Percentiles rank a stretch among this genome's conserved stretches.
phyloP scores from a whole-genome alignment of 2,797 vertebrate species.

The Phrynocephalus guinanensis region DNA sequence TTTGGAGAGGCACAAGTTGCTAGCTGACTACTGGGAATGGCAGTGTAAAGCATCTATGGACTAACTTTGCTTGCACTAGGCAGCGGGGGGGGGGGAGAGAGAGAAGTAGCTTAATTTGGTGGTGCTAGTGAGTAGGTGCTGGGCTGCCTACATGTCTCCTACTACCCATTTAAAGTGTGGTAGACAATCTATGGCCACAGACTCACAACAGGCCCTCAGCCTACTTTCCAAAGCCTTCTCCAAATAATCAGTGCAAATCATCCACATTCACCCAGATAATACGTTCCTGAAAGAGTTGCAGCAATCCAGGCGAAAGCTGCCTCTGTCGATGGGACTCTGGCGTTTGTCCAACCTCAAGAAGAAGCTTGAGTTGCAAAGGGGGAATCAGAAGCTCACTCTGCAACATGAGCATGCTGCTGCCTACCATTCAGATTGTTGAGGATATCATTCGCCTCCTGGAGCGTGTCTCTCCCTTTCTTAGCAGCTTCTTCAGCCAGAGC shows the following conservation, averaged over 20 bases:
- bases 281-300: not conserved
- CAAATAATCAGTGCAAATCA: not conserved
- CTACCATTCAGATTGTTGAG: slow-evolving; percentile 91
- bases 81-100: too few relatives aligned
- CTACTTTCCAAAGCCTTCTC: not conserved
- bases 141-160: not conserved
- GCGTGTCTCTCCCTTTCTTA: slow-evolving; percentile 88
- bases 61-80: not conserved
- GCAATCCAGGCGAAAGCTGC: not conserved
- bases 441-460: slow-evolving; percentile 91
- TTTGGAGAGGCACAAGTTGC: not conserved
- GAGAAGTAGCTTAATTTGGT: not conserved
- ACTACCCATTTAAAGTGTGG: not conserved
- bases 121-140: not conserved
- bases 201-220: not conserved
- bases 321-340: not conserved
- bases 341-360: not conserved
- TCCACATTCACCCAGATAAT: not conserved
- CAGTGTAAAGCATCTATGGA: not conserved
- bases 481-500: slow-evolving; percentile 94
- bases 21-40: not conserved
- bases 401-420: not conserved
- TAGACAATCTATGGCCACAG: not conserved
- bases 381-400: not conserved
- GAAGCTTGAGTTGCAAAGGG: not conserved